Base-by-base conservation (phyloP, 1,140 invertebrate species). In the Apis dorsata region DNA sequence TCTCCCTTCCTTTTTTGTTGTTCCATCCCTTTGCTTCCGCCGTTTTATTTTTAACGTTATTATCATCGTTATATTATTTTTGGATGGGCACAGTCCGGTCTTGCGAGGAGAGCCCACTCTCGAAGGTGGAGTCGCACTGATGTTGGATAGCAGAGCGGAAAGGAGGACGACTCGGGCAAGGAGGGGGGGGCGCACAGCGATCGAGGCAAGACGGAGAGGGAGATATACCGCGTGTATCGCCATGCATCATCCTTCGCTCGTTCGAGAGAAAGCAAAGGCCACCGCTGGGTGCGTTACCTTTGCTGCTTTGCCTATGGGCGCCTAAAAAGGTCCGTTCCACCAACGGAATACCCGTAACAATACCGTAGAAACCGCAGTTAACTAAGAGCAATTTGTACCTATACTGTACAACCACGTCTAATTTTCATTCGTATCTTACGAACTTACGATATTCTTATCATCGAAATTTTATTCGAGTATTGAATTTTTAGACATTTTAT, bases 181-280 rank as follows among this genome's bases (percentile, higher is more conserved):
- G 68, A 57, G 51, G 83, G 85, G 60, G 0, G 21, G 12, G 60
- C 24, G 28, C 63, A 9, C 63, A 28, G 85, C 87, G 89, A 87
- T 44, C 87, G 84, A 85, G 88, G 88, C 11, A 79, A 80, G 86
- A 84, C 83, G 81, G 76, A 34, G 68, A 72, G 69, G 65, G 81
- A 77, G 81, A 77, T 21, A 53, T 13, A 90, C 90, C 24, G 91
- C 90, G 92, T 93, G 91, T 93, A 93, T 92, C 92, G 93, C 93
- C 92, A 94, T 94, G 91, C 91, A 94, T 94, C 93, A 94, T 94
- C 89, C 91, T 93, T 91, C 89, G 90, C 91, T 89, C 88, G 87
- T 87, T 88, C 85, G 90, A 90, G 91, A 91, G 91, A 91, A 92
- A 93, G 84, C 92, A 93, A 93, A 93, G 92, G 91, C 93, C 93